phyloP scores from a whole-genome alignment of 2,888 invertebrate species.

The Sesia bembeciformis region DNA sequence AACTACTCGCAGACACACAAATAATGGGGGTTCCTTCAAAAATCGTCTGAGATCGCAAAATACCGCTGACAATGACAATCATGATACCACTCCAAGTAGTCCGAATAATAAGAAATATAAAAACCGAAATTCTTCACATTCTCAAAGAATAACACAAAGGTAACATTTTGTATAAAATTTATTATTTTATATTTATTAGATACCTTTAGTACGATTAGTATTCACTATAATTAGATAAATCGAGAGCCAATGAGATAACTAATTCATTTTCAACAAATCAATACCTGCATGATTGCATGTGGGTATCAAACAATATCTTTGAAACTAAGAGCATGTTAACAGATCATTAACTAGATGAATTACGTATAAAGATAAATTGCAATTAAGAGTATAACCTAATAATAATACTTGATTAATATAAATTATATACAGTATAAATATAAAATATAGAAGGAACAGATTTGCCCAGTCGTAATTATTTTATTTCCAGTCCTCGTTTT shows the following conservation, averaged over 20 bases:
- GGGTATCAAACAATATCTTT: too few species aligned
- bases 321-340: too few species aligned
- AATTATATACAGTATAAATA: too few species aligned
- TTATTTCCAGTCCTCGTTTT: constrained; percentile 64
- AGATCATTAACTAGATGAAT: too few species aligned
- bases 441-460: too few species aligned
- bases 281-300: too few species aligned
- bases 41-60: constrained; percentile 67
- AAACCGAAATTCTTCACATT: constrained; percentile 47
- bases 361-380: too few species aligned
- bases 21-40: constrained; percentile 68
- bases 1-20: constrained; percentile 69
- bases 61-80: constrained; percentile 47
- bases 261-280: too few species aligned
- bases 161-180: constrained; percentile 16
- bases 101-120: constrained; percentile 67
- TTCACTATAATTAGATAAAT: background rate
- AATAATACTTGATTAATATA: too few species aligned
- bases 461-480: constrained; percentile 7
- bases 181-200: background rate
- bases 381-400: too few species aligned
- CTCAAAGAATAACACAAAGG: constrained; percentile 56
- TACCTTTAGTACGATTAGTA: background rate
- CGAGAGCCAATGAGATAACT: too few species aligned
- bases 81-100: constrained; percentile 38